These are phyloP conservation scores for Paralinhomoeus sp. DNA, from an alignment of 2,888 invertebrate species.

Conservation along the genomic window DNA sequence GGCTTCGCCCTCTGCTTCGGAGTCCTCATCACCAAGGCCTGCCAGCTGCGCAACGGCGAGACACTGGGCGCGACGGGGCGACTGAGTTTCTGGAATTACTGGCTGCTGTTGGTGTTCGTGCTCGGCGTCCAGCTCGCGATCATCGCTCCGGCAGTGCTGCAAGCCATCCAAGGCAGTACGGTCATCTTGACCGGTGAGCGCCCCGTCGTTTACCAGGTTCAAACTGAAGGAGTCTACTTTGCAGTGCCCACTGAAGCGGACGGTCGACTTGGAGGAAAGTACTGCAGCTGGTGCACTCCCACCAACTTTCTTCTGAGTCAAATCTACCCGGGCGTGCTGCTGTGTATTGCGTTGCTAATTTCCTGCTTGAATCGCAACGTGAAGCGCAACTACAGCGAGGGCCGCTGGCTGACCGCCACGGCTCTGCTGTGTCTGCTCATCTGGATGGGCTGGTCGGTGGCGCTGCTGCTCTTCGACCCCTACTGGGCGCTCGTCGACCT, in stretches of 20 bases:
- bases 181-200: too few relatives aligned
- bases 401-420: too few relatives aligned
- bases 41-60: constrained; percentile 16
- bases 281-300: constrained; percentile 2
- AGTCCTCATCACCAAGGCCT: constrained; percentile 22
- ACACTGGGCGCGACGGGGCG: neutral
- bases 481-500: constrained; percentile 5
- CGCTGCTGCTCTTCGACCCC: constrained; percentile 1
- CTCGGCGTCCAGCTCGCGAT: constrained; percentile 21
- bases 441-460: constrained; percentile 1
- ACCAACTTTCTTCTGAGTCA: constrained; percentile 8
- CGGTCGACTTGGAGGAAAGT: too few relatives aligned
- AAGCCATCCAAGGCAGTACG: too few relatives aligned
- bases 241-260: too few relatives aligned
- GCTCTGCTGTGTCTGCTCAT: neutral
- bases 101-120: constrained; percentile 22
- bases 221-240: too few relatives aligned
- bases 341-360: constrained; percentile 18
- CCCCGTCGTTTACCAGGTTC: neutral
- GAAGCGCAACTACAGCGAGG: constrained; percentile 20
- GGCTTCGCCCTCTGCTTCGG: constrained; percentile 22
- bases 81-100: constrained; percentile 20
- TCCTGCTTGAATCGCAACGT: constrained; percentile 18
- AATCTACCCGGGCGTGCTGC: constrained; percentile 16
- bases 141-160: neutral